Percentiles rank a stretch among this genome's conserved stretches.
phyloP scores from a whole-genome alignment of 2,113 vertebrate genomes.

The Ageneiosus marmoratus region DNA sequence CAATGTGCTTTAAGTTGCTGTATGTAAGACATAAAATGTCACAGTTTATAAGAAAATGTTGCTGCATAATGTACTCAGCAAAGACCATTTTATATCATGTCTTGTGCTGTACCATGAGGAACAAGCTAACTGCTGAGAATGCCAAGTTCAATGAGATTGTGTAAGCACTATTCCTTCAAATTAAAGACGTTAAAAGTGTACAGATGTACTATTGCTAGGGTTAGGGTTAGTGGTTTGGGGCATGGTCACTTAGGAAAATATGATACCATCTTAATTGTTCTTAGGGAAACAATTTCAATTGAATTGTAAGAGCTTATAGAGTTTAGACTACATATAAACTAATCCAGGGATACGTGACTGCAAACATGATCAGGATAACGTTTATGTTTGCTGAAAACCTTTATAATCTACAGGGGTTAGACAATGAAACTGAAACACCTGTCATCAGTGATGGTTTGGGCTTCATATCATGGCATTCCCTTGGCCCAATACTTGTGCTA shows the following conservation, averaged over 20 bases:
- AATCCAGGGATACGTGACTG: background rate
- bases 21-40: background rate
- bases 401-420: too few relatives aligned
- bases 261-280: background rate
- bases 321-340: background rate
- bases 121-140: background rate
- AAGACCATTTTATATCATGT: background rate
- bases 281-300: background rate
- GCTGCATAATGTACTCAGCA: background rate
- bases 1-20: too few relatives aligned
- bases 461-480: too few relatives aligned
- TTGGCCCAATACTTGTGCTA: too few relatives aligned
- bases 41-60: background rate
- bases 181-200: background rate
- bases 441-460: too few relatives aligned
- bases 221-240: background rate
- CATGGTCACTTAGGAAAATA: background rate
- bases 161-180: background rate
- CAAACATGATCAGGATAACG: background rate
- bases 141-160: background rate
- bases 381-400: too few relatives aligned
- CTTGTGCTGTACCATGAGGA: background rate
- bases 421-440: too few relatives aligned
- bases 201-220: background rate
- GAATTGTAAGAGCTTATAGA: background rate